phyloP scores from a whole-genome alignment of 2,113 vertebrate species.

The Pica pica region DNA sequence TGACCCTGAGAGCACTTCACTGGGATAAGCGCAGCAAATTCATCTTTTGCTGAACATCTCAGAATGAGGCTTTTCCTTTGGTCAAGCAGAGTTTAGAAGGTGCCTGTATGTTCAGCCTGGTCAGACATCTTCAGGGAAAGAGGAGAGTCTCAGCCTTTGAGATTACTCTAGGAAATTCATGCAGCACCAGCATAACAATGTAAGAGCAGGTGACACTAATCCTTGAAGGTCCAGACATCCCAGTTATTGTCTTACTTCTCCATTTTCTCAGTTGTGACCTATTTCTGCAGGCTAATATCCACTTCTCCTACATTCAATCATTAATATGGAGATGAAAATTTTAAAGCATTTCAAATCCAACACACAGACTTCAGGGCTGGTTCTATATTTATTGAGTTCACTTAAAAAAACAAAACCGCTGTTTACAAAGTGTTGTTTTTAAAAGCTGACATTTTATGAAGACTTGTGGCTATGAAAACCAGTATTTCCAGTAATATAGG shows the following conservation, averaged over 20 bases:
- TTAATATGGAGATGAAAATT: not conserved
- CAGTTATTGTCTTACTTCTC: not conserved
- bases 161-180: not conserved
- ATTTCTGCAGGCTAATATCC: not conserved
- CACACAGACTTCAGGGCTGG: not conserved
- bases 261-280: not conserved
- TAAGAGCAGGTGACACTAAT: not conserved
- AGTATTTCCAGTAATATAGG: not conserved
- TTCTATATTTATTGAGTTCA: not conserved
- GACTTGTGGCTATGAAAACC: not conserved
- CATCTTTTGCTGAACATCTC: not conserved
- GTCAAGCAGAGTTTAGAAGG: not conserved
- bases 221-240: not conserved
- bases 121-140: not conserved
- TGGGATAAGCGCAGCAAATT: not conserved
- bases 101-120: not conserved
- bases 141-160: not conserved
- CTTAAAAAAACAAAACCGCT: not conserved
- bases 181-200: not conserved
- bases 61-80: not conserved
- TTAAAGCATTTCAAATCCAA: not conserved
- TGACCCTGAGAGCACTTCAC: not conserved
- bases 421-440: not conserved
- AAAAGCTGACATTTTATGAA: not conserved
- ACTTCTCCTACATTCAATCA: not conserved